Evolutionary conservation across 92 coral and sea anemone genomes (phyloP), one percentile per base, ranked within the genome.

Genomic region (Phenganax marumi): DNA sequence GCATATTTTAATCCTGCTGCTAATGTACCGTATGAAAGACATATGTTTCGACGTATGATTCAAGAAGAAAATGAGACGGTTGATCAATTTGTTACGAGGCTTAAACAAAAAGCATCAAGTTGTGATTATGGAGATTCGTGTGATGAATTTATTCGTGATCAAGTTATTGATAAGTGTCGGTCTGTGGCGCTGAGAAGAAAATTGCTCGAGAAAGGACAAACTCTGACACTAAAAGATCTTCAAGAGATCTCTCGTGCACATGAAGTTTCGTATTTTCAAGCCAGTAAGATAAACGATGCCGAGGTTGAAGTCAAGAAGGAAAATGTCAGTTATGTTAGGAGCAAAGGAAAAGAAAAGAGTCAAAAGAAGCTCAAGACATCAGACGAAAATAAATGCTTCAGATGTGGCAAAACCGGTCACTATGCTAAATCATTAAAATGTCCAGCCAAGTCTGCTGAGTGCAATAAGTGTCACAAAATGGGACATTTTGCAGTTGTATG

Each of bases 171-270:
- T 47, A 87, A 69, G 77, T 82, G 84, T 77, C 55, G 87, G 8
- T 83, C 87, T 52, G 73, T 65, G n/a, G 78, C 70, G 65, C 18
- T 84, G 24, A 82, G 77, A 8, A 85, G 86, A 48, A 86, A 81
- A 82, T 82, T 66, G 57, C 55, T 87, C 79, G 90, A 87, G 47
- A 85, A 78, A 46, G 81, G 84, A 7, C 85, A 85, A 75, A 52
- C 58, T 10, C 69, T 62, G 49, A 49, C 69, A 14, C 50, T 80
- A 33, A 50, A 86, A 55, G 23, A 17, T 24, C 33, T 81, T 24
- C 79, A 64, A 61, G 84, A 65, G 8, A 77, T 68, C 10, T 60
- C 80, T 33, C 85, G 66, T 55, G 2, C 61, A 55, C 61, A 55
- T 55, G 61, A 55, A 55, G 65, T 18, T 18, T 58, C 65, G n/a